These are phyloP conservation scores for Sebastes nivosus DNA, from an alignment of 2,797 vertebrate species.

Conservation along the genomic window DNA sequence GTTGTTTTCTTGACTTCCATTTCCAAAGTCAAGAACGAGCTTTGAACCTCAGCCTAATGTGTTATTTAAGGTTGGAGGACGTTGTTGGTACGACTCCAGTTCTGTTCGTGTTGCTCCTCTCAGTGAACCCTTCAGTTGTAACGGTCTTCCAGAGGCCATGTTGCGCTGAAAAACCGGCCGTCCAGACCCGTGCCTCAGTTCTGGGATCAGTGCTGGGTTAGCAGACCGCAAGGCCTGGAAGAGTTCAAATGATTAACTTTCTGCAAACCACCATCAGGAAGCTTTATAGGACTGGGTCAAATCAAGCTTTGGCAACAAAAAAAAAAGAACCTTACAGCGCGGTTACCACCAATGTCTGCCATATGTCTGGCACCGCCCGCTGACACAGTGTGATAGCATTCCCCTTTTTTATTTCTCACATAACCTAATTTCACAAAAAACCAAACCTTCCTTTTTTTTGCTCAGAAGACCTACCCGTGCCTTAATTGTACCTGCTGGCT, in stretches of 20 bases:
- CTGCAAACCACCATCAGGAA: slow-evolving; percentile 52
- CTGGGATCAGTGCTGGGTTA: slow-evolving; percentile 67
- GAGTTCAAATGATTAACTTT: slow-evolving; percentile 59
- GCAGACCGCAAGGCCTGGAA: slow-evolving; percentile 56
- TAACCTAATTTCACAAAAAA: slow-evolving; percentile 41
- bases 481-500: slow-evolving; percentile 68
- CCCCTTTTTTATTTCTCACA: slow-evolving; percentile 28
- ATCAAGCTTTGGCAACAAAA: slow-evolving; percentile 51
- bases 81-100: background rate
- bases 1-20: background rate
- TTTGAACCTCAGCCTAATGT: background rate
- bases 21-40: background rate
- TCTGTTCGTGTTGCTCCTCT: background rate
- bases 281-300: slow-evolving; percentile 57
- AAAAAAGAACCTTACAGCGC: background rate
- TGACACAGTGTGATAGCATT: slow-evolving; percentile 48
- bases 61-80: background rate
- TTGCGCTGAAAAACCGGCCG: background rate
- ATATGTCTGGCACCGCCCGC: slow-evolving; percentile 51
- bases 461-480: slow-evolving; percentile 20
- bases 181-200: slow-evolving; percentile 33
- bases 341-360: slow-evolving; percentile 57
- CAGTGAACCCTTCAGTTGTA: slow-evolving; percentile 24
- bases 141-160: slow-evolving; percentile 5
- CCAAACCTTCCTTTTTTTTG: background rate